Evolutionary conservation across 2,888 invertebrate species (phyloP).

Genomic region (Campoplex nolae): DNA sequence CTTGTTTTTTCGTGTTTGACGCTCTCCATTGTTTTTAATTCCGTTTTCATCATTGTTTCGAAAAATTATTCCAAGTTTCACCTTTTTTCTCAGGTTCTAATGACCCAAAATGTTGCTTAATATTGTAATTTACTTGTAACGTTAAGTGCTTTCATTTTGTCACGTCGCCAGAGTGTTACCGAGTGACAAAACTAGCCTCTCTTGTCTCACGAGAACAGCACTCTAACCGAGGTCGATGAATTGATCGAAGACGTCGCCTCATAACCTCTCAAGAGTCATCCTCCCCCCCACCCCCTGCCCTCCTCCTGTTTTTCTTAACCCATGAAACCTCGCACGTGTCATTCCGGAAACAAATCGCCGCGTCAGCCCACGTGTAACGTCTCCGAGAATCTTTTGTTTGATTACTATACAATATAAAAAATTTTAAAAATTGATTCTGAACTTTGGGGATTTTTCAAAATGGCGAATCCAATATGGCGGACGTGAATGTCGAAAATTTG

Average conservation of each 20-base stretch:
- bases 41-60: not conserved
- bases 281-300: not conserved
- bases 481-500: not conserved
- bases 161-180: constrained; percentile 1
- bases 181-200: constrained; percentile 9
- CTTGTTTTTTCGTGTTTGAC: too few relatives aligned
- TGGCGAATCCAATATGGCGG: not conserved
- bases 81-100: too few relatives aligned
- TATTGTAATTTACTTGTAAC: not conserved
- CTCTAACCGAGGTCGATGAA: constrained; percentile 51
- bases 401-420: not conserved
- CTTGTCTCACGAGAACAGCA: constrained; percentile 12
- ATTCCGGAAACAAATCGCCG: not conserved
- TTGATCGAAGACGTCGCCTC: constrained; percentile 44
- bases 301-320: constrained; percentile 16
- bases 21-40: not conserved
- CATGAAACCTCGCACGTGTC: not conserved
- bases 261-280: constrained; percentile 11
- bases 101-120: not conserved
- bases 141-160: constrained; percentile 10
- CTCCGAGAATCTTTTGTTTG: not conserved
- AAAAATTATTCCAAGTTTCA: not conserved
- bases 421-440: not conserved
- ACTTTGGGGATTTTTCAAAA: not conserved
- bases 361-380: not conserved